Evolutionary conservation across 2,888 invertebrate species (phyloP).

Genomic region (Tachina grossa): DNA sequence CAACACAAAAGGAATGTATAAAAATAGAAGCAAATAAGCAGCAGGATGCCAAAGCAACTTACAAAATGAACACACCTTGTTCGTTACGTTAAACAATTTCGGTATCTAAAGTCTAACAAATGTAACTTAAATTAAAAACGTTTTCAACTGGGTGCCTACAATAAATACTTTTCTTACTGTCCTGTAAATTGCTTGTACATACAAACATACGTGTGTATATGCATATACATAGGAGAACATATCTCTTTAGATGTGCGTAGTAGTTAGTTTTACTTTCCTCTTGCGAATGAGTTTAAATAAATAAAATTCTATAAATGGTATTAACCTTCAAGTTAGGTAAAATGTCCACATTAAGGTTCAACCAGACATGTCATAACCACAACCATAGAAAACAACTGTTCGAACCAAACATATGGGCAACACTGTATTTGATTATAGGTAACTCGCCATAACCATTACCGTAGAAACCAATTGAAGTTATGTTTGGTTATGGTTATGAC

Average conservation of each 20-base stretch:
- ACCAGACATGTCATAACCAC: too few relatives aligned
- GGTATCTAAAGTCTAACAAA: neutral
- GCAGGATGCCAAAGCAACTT: conserved; percentile 12
- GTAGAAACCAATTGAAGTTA: too few relatives aligned
- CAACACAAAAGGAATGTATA: neutral
- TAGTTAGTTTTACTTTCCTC: neutral
- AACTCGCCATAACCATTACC: too few relatives aligned
- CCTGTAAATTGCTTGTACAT: neutral
- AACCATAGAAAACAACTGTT: too few relatives aligned
- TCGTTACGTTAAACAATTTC: neutral
- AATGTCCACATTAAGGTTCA: too few relatives aligned
- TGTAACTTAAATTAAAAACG: conserved; percentile 31
- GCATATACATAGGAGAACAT: neutral
- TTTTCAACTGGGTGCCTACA: conserved; percentile 34
- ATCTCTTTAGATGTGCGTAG: neutral
- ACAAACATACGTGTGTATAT: neutral
- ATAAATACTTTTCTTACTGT: neutral
- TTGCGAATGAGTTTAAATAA: neutral
- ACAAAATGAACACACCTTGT: neutral
- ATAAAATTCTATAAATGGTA: too few relatives aligned
- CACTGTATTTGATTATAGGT: too few relatives aligned
- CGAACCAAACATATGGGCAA: too few relatives aligned
- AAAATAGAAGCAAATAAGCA: conserved; percentile 14
- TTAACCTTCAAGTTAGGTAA: too few relatives aligned
- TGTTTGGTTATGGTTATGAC: too few relatives aligned